Percentiles rank a stretch among this genome's conserved stretches.
Evolutionary conservation across 2,888 invertebrate genomes (phyloP).

Genomic region (Cheilosia vernalis): DNA sequence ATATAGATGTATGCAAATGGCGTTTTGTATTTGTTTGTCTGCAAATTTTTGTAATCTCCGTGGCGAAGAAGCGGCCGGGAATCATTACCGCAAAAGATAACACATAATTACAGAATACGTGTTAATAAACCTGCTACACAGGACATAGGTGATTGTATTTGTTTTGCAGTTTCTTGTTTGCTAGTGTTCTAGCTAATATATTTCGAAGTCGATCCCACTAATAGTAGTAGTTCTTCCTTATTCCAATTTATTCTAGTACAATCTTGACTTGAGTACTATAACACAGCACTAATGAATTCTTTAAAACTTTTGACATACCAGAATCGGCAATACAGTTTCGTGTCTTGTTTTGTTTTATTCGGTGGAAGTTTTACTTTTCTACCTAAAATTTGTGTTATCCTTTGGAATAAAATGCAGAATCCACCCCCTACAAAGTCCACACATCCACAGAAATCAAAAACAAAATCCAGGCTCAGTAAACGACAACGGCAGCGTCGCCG

Average conservation of each 20-base stretch:
- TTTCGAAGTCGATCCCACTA: too few relatives aligned
- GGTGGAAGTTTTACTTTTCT: background rate
- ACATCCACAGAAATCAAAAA: constrained; percentile 38
- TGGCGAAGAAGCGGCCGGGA: too few relatives aligned
- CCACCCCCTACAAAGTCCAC: background rate
- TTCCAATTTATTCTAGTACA: constrained; percentile 22
- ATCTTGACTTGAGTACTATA: background rate
- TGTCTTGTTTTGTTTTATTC: constrained; percentile 10
- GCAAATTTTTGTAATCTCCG: too few relatives aligned
- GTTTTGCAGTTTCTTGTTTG: too few relatives aligned
- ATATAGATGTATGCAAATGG: background rate
- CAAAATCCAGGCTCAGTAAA: constrained; percentile 35
- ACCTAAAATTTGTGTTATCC: background rate
- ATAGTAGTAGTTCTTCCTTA: too few relatives aligned
- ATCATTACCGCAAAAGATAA: too few relatives aligned
- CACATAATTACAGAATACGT: too few relatives aligned
- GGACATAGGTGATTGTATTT: too few relatives aligned
- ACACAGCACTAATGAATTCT: background rate
- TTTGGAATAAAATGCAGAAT: constrained; percentile 48
- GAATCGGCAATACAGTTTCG: constrained; percentile 36
- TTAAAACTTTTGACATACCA: background rate
- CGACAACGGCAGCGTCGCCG: constrained; percentile 49
- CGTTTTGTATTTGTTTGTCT: background rate
- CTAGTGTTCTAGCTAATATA: too few relatives aligned
- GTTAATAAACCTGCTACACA: too few relatives aligned